A percentile compares a stretch with the other conserved stretches of the same genome.
Conservation (phyloP, 2,797 vertebrate species). For the Oryzias sinensis region DNA sequence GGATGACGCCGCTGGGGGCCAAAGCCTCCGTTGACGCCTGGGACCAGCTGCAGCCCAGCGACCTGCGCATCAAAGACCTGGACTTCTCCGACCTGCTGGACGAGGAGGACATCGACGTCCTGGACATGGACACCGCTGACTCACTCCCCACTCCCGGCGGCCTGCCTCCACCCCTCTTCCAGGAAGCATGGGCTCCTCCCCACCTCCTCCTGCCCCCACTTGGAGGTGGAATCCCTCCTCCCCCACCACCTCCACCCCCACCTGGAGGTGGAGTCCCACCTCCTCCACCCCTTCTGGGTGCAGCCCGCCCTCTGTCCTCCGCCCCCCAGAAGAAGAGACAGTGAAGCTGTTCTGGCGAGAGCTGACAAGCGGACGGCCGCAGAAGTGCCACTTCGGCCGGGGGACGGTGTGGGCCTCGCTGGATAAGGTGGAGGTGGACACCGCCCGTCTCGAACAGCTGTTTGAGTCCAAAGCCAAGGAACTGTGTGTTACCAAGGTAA, state of each 20-base stretch:
- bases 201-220: constrained; percentile 18
- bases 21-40: constrained; percentile 65
- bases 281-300: constrained; percentile 8
- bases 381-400: constrained; percentile 82
- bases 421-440: constrained; percentile 86
- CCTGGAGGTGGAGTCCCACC: neutral
- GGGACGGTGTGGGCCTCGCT: constrained; percentile 90
- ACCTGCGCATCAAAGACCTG: constrained; percentile 89
- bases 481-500: constrained; percentile 84
- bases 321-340: constrained; percentile 80
- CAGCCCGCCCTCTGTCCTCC: neutral
- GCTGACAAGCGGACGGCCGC: constrained; percentile 79
- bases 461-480: constrained; percentile 95
- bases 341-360: constrained; percentile 97
- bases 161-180: constrained; percentile 47
- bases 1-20: constrained; percentile 73
- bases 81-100: constrained; percentile 96
- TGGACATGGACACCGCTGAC: constrained; percentile 78
- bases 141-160: constrained; percentile 27
- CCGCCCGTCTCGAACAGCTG: constrained; percentile 87
- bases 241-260: constrained; percentile 25
- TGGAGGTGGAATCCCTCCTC: constrained; percentile 1
- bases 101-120: constrained; percentile 89
- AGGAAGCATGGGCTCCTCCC: constrained; percentile 37
- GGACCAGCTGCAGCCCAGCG: constrained; percentile 72